These are phyloP conservation scores for Helicolenus hilgendorfi DNA, from an alignment of 2,797 vertebrate genomes.

Conservation along the genomic window DNA sequence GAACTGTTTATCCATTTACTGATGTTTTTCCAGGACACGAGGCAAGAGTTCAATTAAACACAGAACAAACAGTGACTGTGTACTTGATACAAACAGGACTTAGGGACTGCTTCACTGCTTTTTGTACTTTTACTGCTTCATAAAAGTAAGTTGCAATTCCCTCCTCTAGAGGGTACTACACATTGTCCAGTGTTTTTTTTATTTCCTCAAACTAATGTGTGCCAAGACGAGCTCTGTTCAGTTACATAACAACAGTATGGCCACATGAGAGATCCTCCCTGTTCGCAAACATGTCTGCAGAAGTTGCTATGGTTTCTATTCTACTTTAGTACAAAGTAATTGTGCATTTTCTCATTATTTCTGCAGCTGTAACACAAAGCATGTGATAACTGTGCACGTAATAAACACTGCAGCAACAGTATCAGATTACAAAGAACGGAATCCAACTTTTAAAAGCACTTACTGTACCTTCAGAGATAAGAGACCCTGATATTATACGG, in stretches of 20 bases:
- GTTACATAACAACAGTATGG: conserved; percentile 51
- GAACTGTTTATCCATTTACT: conserved; percentile 7
- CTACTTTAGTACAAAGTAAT: not conserved
- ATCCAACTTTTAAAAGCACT: conserved; percentile 26
- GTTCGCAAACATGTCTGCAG: not conserved
- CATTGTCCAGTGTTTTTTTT: not conserved
- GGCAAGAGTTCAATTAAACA: not conserved
- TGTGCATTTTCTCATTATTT: not conserved
- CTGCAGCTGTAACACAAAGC: not conserved
- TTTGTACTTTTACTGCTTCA: not conserved
- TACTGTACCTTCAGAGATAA: conserved; percentile 78
- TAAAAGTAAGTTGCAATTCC: not conserved
- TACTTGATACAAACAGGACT: not conserved
- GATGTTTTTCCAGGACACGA: not conserved
- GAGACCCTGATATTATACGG: conserved; percentile 55
- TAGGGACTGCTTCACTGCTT: not conserved
- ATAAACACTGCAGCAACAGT: conserved; percentile 34
- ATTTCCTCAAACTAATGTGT: conserved; percentile 50
- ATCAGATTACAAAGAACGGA: conserved; percentile 38
- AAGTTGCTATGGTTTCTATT: not conserved
- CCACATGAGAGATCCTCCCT: not conserved
- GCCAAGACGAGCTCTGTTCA: conserved; percentile 10
- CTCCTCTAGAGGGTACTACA: not conserved
- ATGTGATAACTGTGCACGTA: conserved; percentile 15
- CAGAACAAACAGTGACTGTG: not conserved